Base-by-base conservation (phyloP, 2,888 invertebrate species). In the Dioctria rufipes region DNA sequence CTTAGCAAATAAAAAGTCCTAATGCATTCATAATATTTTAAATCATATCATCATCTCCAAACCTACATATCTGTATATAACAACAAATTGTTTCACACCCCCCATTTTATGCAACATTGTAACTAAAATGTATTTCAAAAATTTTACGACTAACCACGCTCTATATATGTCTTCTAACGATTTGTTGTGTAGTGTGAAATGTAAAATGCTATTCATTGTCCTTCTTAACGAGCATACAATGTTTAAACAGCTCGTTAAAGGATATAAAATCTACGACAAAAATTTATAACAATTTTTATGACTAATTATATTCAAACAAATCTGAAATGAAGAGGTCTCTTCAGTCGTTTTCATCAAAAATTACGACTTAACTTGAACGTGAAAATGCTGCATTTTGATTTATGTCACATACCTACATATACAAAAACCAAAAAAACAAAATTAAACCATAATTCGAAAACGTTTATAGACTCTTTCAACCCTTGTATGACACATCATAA, bases 261-360 rank as follows among this genome's bases (percentile, higher is more conserved):
- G 58, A 69, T 37, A 73, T 13, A 13, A 58, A 73, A 58, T n/a
- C 46, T 8, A 54, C 54, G n/a, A 13, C 43, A 13, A 40, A n/a
- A 54, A 11, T 54, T 60, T 13, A 11, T 60, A 40, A 37, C 39
- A 42, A 54, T 73, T 25, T 73, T 73, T 73, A 73, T 40, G 73
- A 73, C 73, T 60, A 73, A 54, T 73, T 73, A 73, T 58, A 73
- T 73, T 73, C 73, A 9, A 73, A 60, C 73, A 42, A 73, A 73
- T 40, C n/a, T 51, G 42, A 58, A 73, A 58, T 73, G 58, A 73
- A 73, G 60, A 73, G 54, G 60, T 60, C 60, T 73, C 60, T 73
- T 73, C 69, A 69, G 9, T 69, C 51, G 54, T 58, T 60, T 42
- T 73, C 25, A 25, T 25, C 73, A 42, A 73, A 69, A 73, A 60